phyloP scores from a whole-genome alignment of 2,888 invertebrate species.

The Doris montereyensis region DNA sequence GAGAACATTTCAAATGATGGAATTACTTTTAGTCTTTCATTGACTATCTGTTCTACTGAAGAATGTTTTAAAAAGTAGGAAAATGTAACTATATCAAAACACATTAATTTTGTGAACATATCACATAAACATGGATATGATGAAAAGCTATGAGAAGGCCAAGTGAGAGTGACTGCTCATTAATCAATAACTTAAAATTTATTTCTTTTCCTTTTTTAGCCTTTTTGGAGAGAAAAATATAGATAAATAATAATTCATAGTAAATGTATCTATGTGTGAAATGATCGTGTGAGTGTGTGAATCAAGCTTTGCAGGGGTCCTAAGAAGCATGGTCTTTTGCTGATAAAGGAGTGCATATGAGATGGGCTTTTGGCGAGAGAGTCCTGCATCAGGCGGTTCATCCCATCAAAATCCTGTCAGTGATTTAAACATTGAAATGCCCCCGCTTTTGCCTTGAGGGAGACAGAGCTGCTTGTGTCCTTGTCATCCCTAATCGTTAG shows the following conservation, averaged over 20 bases:
- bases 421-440: constrained; percentile 8
- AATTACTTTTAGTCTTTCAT: too few species aligned
- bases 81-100: too few species aligned
- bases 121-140: too few species aligned
- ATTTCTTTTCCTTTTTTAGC: neutral
- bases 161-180: too few species aligned
- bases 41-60: too few species aligned
- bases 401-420: neutral
- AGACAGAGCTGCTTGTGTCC: too few species aligned
- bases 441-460: neutral
- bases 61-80: too few species aligned
- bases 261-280: neutral
- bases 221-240: neutral
- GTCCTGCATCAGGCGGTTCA: neutral
- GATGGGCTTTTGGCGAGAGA: constrained; percentile 26
- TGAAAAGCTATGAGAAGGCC: too few species aligned
- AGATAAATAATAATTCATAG: neutral
- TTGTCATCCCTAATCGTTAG: too few species aligned
- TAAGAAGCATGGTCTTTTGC: constrained; percentile 34
- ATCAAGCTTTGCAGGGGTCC: constrained; percentile 36
- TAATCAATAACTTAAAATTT: neutral
- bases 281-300: constrained; percentile 22
- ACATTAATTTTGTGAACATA: too few species aligned
- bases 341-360: constrained; percentile 59
- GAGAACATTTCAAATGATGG: too few species aligned